These are phyloP conservation scores for Polypedilum vanderplanki DNA, from an alignment of 1,140 invertebrate species.

Conservation along the genomic window DNA sequence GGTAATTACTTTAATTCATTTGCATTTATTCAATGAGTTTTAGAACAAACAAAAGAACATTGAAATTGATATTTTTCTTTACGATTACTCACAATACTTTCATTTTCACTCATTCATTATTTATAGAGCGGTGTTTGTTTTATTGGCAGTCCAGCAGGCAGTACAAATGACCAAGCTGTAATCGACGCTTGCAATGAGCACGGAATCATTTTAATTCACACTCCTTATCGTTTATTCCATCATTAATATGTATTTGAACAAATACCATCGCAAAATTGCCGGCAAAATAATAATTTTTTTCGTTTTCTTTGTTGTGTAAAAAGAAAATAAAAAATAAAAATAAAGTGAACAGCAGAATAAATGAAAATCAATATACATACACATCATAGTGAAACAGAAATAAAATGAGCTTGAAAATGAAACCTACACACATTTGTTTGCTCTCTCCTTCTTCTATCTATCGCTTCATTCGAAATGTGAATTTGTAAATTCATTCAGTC, in stretches of 20 bases:
- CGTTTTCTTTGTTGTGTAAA: background rate
- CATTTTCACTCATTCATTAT: constrained; percentile 29
- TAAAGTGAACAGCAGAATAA: background rate
- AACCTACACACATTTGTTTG: background rate
- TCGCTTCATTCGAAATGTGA: background rate
- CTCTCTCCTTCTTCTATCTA: background rate
- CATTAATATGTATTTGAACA: constrained; percentile 57
- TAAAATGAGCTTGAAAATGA: background rate
- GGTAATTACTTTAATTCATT: constrained; percentile 55
- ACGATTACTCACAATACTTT: background rate
- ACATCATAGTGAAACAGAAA: background rate
- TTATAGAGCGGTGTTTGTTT: constrained; percentile 87
- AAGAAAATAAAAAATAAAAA: background rate
- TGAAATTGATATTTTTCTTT: too few species aligned
- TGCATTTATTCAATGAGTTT: background rate
- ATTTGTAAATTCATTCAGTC: background rate
- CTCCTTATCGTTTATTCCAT: constrained; percentile 90
- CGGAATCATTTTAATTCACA: constrained; percentile 79
- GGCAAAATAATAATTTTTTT: background rate
- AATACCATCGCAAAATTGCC: background rate
- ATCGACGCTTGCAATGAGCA: constrained; percentile 90
- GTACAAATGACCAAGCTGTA: constrained; percentile 86
- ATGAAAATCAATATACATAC: background rate
- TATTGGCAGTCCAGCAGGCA: constrained; percentile 88
- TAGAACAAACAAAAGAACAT: constrained; percentile 5